Evolutionary conservation across 2,797 vertebrate species (phyloP), one percentile per base, ranked within the genome.

Genomic region (Eurystomus glaucurus): DNA sequence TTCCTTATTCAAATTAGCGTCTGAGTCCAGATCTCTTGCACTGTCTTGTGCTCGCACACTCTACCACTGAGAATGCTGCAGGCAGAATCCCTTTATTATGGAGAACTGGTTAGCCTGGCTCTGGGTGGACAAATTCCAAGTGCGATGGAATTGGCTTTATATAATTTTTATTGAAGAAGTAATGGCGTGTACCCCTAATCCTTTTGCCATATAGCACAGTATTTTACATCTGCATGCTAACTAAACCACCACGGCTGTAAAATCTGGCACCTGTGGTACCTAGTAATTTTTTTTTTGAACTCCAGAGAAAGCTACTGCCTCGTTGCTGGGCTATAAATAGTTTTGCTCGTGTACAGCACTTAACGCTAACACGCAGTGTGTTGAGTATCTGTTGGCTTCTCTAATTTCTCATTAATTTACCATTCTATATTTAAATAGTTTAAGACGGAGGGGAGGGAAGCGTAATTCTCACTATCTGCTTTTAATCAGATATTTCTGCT

Each of bases 401-500:
- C 83, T 82, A 65, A 85, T 72, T 95, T 79, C 46, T 77, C 28
- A 22, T 74, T 92, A 66, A 88, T 90, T 91, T 90, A 43, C 46
- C 39, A 48, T 45, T 85, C 68, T 61, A 3, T 77, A 25, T 87
- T 84, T 88, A 58, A 77, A 45, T 20, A 52, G 20, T 55, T 61
- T 50, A 68, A 51, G 60, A 39, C 76, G 48, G 21, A 81, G 43
- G 74, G 26, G 35, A 14, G 3, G 72, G 22, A 29, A 16, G 15
- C 31, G 11, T 57, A 70, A 54, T 78, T 91, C 37, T 80, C 26
- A 52, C 11, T 45, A 6, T 14, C 17, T 86, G 54, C 39, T 95
- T 81, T 50, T 95, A 94, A 94, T 61, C 48, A 51, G 62, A 11
- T 93, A 9, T 96, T 94, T 98, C 76, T 97, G 33, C 96, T 98